phyloP scores from a whole-genome alignment of 2,888 invertebrate genomes.

The Salpingus planirostris region DNA sequence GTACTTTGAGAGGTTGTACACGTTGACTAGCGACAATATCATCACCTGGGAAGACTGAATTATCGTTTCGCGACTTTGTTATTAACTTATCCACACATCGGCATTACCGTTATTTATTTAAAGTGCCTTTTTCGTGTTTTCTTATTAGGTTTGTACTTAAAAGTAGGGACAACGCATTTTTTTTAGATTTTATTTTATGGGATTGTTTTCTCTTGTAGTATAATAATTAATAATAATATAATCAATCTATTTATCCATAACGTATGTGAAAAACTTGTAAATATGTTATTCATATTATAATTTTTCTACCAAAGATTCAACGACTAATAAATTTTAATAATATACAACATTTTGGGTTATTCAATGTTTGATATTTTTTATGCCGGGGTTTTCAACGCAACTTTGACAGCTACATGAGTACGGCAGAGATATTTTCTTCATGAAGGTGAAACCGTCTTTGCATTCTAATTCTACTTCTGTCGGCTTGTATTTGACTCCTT shows the following conservation, averaged over 20 bases:
- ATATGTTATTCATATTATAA: slow-evolving; percentile 12
- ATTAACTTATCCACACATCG: slow-evolving; percentile 3
- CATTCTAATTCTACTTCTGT: slow-evolving; percentile 35
- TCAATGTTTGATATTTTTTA: slow-evolving; percentile 3
- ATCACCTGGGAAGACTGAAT: slow-evolving; percentile 29
- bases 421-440: slow-evolving; percentile 36
- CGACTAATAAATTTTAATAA: too few relatives aligned
- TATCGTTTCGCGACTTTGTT: slow-evolving; percentile 2
- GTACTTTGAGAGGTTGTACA: slow-evolving; percentile 72
- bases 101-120: slow-evolving; percentile 5
- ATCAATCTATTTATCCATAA: too few relatives aligned
- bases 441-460: slow-evolving; percentile 32
- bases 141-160: too few relatives aligned
- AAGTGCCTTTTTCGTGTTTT: slow-evolving; percentile 13
- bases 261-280: too few relatives aligned
- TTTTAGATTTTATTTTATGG: slow-evolving; percentile 9
- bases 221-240: too few relatives aligned
- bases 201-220: slow-evolving; percentile 7
- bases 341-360: too few relatives aligned
- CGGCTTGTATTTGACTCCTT: slow-evolving; percentile 28
- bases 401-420: slow-evolving; percentile 35
- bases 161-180: slow-evolving; percentile 7
- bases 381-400: slow-evolving; percentile 20
- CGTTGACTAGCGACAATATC: slow-evolving; percentile 41
- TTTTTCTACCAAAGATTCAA: slow-evolving; percentile 14